Evolutionary conservation across 2,113 vertebrate genomes (phyloP).

Genomic region (Erythrolamprus reginae): DNA sequence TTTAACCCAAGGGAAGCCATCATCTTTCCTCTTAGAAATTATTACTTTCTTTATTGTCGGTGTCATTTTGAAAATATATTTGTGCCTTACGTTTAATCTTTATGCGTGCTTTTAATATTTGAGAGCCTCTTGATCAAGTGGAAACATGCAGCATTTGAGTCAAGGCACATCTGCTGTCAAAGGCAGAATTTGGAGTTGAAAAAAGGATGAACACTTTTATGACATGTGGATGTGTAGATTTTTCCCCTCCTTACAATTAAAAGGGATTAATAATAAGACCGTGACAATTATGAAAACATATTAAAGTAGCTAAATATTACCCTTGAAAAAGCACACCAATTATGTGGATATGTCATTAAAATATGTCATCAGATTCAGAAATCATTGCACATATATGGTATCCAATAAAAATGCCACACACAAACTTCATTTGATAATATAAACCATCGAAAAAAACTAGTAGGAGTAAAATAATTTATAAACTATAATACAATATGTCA

Average conservation of each 20-base stretch:
- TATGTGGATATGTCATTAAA: neutral
- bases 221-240: neutral
- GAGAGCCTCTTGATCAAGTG: neutral
- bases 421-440: neutral
- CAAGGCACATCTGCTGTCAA: neutral
- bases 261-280: neutral
- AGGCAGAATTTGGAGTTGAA: neutral
- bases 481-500: no score
- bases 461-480: neutral
- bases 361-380: neutral
- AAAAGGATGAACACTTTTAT: neutral
- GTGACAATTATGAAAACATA: neutral
- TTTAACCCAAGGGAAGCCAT: neutral
- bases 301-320: neutral
- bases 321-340: neutral
- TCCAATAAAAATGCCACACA: neutral
- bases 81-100: neutral
- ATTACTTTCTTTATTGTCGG: neutral
- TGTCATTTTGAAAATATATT: neutral
- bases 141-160: neutral
- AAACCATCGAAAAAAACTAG: neutral
- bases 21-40: neutral
- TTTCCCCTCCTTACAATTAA: neutral
- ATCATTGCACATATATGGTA: neutral
- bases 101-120: slow-evolving; percentile 3